Base-by-base conservation (phyloP, 2,113 vertebrate genomes). In the Heterotis niloticus region DNA sequence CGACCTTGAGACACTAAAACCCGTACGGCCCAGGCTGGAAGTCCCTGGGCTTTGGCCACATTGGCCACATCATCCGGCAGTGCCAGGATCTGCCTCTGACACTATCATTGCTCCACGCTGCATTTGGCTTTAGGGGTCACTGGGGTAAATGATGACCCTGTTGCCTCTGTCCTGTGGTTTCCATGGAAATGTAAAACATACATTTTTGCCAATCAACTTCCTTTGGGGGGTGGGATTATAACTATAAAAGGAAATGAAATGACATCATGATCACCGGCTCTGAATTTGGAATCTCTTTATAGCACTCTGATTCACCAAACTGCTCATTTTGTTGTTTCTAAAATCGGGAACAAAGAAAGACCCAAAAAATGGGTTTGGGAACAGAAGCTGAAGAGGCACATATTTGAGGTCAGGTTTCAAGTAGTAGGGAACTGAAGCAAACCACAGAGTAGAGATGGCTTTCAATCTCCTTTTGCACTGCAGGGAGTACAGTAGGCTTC, bases 241-340 rank as follows among this genome's bases (percentile, higher is more conserved):
- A 20, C 24, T 57, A 75, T 9, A 29, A 9, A 26, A 44, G 62
- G 11, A 4, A 17, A 17, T 1, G 14, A 62, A 20, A 11, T 20
- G 13, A 44, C 2, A 4, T 44, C 7, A 56, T 74, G 26, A 59
- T 10, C 54, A 28, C 5, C 52, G 23, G 28, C 23, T 17, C 71
- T 57, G 71, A 59, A 24, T 17, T 57, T 52, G 13, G 26, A 59
- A 59, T 74, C 54, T 74, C 26, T 75, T n/a, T 75, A 64, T 75
- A 44, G 16, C 62, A 34, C 62, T 75, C 2, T 75, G 26, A 75
- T 20, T n/a, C 71, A 16, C 56, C n/a, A 56, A 14, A 44, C 71
- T 73, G 23, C 56, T 44, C 71, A 57, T 65, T 18, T n/a, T 62
- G 26, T 62, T 18, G 29, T 11, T 16, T 75, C 56, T n/a, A 59